Conservation (phyloP, 2,113 vertebrate genomes). For the Catagonus wagneri region DNA sequence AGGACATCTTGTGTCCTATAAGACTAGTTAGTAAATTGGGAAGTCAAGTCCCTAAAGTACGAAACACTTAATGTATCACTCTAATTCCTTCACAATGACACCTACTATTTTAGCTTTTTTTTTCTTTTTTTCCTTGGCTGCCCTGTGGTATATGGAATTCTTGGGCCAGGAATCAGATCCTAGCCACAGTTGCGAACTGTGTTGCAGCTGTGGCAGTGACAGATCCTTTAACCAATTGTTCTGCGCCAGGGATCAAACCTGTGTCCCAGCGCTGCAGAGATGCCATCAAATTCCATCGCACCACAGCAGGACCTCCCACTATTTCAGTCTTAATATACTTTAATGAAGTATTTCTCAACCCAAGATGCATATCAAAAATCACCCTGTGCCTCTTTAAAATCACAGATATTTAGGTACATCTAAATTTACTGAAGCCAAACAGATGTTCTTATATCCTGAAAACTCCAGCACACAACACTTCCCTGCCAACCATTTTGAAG, state of each 20-base stretch:
- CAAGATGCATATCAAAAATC: not conserved
- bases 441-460: not conserved
- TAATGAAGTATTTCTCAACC: not conserved
- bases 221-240: no score
- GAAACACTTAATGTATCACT: not conserved
- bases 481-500: not conserved
- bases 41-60: not conserved
- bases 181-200: no score
- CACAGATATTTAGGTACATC: not conserved
- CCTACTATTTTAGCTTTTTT: not conserved
- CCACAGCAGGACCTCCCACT: not conserved
- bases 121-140: no score
- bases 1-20: not conserved
- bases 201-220: no score
- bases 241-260: no score
- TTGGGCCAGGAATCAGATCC: no score
- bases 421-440: not conserved
- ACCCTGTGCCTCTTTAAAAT: not conserved
- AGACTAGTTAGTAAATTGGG: not conserved
- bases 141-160: no score
- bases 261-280: no score
- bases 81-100: not conserved
- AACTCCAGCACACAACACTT: not conserved
- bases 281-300: no score
- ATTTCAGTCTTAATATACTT: not conserved